Conservation (phyloP, 2,113 vertebrate species). For the Aegithalos caudatus region DNA sequence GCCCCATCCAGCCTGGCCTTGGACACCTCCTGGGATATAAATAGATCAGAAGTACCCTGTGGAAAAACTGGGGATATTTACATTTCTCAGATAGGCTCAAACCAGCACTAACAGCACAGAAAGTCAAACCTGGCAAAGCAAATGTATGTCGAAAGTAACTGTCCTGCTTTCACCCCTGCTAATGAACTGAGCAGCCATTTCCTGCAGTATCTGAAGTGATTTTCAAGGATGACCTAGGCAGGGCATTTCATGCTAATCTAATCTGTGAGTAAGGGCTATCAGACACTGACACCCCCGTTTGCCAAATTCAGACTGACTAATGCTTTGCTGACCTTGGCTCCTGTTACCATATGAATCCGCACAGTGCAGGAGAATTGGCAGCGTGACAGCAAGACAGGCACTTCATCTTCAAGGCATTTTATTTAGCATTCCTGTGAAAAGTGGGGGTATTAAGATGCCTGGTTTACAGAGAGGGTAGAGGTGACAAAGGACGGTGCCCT, state of each 20-base stretch:
- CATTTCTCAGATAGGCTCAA: neutral
- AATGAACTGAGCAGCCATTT: neutral
- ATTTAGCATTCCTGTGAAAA: constrained; percentile 42
- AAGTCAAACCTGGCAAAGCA: neutral
- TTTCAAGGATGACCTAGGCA: constrained; percentile 2
- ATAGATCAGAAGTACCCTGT: neutral
- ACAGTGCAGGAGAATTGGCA: neutral
- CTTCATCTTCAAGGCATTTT: constrained; percentile 49
- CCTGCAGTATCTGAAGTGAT: constrained; percentile 13
- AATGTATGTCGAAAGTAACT: neutral
- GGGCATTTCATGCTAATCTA: constrained; percentile 21
- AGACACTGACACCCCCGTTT: neutral
- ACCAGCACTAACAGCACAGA: neutral
- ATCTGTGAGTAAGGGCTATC: neutral
- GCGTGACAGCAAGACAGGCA: constrained; percentile 10
- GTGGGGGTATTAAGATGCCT: neutral
- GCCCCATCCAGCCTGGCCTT: neutral
- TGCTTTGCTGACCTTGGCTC: constrained; percentile 53
- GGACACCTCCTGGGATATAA: neutral
- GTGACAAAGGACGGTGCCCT: constrained; percentile 29
- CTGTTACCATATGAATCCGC: neutral
- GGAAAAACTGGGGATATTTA: neutral
- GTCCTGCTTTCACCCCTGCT: neutral
- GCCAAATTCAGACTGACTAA: constrained; percentile 43
- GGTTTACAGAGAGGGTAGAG: constrained; percentile 11